Evolutionary conservation across 1,140 invertebrate species (phyloP).

Genomic region (Araneus ventricosus): DNA sequence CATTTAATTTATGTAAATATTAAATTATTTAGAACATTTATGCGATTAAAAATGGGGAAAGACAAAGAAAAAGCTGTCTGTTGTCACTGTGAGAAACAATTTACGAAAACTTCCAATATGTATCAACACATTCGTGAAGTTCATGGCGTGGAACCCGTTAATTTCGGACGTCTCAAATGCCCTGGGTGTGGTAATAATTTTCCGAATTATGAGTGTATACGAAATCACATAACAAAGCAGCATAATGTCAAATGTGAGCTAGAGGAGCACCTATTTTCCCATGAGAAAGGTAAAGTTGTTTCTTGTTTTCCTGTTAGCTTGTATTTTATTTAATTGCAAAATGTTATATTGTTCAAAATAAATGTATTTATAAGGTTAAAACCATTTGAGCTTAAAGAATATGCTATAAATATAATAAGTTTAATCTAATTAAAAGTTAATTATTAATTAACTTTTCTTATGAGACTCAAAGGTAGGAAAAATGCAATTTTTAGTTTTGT

Average conservation of each 20-base stretch:
- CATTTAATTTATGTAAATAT: too few relatives aligned
- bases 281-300: background rate
- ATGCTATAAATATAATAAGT: too few relatives aligned
- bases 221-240: background rate
- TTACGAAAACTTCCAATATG: background rate
- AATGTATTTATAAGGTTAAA: too few relatives aligned
- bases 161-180: background rate
- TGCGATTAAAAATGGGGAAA: background rate
- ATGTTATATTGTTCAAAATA: too few relatives aligned
- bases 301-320: background rate
- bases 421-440: too few relatives aligned
- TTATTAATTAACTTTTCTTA: too few relatives aligned
- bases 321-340: too few relatives aligned
- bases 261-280: background rate
- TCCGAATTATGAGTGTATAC: background rate
- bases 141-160: background rate
- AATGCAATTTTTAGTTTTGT: too few relatives aligned
- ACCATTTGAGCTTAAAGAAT: too few relatives aligned
- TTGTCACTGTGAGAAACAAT: background rate
- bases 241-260: background rate
- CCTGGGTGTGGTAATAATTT: background rate
- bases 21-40: too few relatives aligned
- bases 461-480: too few relatives aligned
- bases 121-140: constrained; percentile 19
- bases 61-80: constrained; percentile 14